Conservation (phyloP, 1,140 invertebrate genomes). For the Onthophagus taurus region DNA sequence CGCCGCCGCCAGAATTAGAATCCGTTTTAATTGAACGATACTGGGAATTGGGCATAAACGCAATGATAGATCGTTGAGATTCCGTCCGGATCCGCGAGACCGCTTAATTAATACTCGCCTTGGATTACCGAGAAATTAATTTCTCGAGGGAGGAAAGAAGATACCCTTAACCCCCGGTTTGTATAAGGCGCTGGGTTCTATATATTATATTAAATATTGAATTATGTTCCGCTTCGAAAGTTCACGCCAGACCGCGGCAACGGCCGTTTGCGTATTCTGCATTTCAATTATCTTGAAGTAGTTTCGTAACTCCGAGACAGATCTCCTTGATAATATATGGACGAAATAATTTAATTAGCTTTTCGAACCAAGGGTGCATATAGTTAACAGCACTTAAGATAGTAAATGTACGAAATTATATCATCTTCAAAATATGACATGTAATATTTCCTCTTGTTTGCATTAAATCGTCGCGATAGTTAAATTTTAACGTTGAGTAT, state of each 20-base stretch:
- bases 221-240: conserved; percentile 34
- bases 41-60: conserved; percentile 26
- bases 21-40: conserved; percentile 21
- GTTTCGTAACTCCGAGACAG: too few species aligned
- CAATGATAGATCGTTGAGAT: conserved; percentile 35
- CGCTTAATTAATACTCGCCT: conserved; percentile 39
- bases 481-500: too few species aligned
- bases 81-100: conserved; percentile 26
- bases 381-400: neutral
- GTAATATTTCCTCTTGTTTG: too few species aligned
- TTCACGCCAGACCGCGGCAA: conserved; percentile 14
- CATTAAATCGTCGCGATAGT: too few species aligned
- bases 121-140: conserved; percentile 39
- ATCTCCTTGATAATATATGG: too few species aligned
- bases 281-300: too few species aligned
- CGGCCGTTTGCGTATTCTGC: conserved; percentile 1
- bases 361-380: too few species aligned
- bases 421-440: too few species aligned
- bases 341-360: too few species aligned
- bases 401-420: too few species aligned
- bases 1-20: conserved; percentile 10
- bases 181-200: conserved; percentile 20
- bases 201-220: conserved; percentile 36
- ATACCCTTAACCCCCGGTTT: too few species aligned
- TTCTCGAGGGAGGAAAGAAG: conserved; percentile 30